Evolutionary conservation across 2,797 vertebrate genomes (phyloP).

Genomic region (Acanthornis magna): DNA sequence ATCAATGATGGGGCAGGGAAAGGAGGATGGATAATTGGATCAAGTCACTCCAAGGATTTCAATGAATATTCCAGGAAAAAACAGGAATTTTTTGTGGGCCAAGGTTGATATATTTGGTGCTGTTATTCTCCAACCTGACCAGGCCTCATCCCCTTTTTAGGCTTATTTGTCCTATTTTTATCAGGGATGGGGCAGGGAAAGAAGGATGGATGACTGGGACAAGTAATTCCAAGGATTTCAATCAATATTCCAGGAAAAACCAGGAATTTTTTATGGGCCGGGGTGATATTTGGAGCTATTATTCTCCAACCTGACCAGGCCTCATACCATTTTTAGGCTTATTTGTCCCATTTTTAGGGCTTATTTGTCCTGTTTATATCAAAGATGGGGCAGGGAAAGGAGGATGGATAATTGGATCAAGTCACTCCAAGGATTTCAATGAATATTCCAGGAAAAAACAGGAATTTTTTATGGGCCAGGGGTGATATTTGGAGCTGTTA

Average conservation of each 20-base stretch:
- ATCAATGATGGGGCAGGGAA: neutral
- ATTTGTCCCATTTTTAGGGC: no score
- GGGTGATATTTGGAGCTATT: no score
- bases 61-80: neutral
- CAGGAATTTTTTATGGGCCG: neutral
- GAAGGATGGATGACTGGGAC: accelerated
- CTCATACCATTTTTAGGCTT: neutral
- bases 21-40: accelerated
- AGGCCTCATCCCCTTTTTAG: no score
- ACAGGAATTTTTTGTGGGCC: neutral
- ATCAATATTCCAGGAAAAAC: neutral
- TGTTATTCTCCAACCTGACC: neutral
- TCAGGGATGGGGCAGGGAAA: neutral
- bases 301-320: neutral
- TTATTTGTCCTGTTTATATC: no score
- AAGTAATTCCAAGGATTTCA: accelerated
- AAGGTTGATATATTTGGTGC: no score
- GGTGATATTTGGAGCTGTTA: no score
- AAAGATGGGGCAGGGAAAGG: no score
- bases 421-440: neutral
- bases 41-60: accelerated
- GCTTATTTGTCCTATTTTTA: neutral
- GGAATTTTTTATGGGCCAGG: neutral
- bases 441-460: neutral
- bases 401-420: accelerated